Base-by-base conservation (phyloP, 2,888 invertebrate genomes). In the Rhingia campestris region DNA sequence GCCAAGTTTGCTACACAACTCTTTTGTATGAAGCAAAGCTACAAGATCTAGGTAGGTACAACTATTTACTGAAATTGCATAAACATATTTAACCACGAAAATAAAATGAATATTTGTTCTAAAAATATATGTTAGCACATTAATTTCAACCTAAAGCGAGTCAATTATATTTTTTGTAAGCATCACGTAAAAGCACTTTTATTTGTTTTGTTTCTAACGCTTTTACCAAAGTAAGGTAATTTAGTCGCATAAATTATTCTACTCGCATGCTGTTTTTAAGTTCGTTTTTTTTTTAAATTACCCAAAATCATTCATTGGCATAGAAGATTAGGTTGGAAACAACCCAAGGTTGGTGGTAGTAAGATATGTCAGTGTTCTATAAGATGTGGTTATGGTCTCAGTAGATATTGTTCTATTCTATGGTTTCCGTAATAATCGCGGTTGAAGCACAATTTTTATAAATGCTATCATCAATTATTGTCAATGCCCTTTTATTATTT, bases 171-270 rank as follows among this genome's bases (percentile, higher is more conserved):
- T 7, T 45, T 30, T 47, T 47, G 22, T 22, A 2, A 56, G 37
- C 58, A 47, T 69, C 56, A 37, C 56, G 47, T 69, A 35, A 37
- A 3, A 41, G 22, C n/a, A 37, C n/a, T 39, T 49, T 33, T 9
- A 9, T 53, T 54, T n/a, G 9, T 30, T 41, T 12, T 39, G n/a
- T 39, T 39, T 7, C 30, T 6, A 39, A 9, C 6, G 32, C 14
- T 3, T 9, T 2, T 7, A 32, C 33, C 2, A 41, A 12, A 9
- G 9, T n/a, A 22, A 6, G 51, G 49, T 33, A 59, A 59, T 59
- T 59, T 43, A 14, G 45, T 9, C 12, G 30, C 45, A 64, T 73
- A 64, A 54, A 43, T 63, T 54, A 73, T 73, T 73, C 73, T 10
- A 53, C 54, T 73, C 54, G 64, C 73, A 45, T 73, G 73, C 45